Base-by-base conservation (phyloP, 2,888 invertebrate genomes). In the Therioaphis trifolii region DNA sequence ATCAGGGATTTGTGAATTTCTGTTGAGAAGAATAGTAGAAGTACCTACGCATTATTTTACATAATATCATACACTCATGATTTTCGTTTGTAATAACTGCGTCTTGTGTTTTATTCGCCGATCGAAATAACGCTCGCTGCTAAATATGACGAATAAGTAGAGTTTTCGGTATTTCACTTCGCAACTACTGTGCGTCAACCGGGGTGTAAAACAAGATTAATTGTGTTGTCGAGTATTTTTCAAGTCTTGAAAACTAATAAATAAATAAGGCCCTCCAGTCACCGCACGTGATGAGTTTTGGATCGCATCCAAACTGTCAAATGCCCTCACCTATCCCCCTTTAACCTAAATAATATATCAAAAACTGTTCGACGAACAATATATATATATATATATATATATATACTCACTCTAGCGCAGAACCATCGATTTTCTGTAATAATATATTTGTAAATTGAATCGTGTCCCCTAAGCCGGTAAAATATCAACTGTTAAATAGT, bases 171-270 rank as follows among this genome's bases (percentile, higher is more conserved):
- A 35, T 35, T 63, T 46, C 21, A 21, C 35, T 7, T 7, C 35
- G 15, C 29, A 49, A 29, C 29, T 35, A 29, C 40, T 24, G 43
- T 15, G 24, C 35, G 24, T 35, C 12, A 27, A 24, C n/a, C n/a
- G 24, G 52, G 40, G 55, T n/a, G 68, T 27, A 52, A 61, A 29
- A 18, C 46, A 71, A 69, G 80, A 71, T 80, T 80, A 80, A 80
- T 80, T 61, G 58, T 80, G 80, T 46, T 71, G 69, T 80, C 58
- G 55, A 71, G 80, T 80, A 80, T 80, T 68, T 78, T 78, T 77
- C 68, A 5, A 68, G 40, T 68, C 52, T 69, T 11, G 58, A 40
- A 80, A 71, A 80, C 58, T 80, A 71, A 80, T 80, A 80, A 71
- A 69, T 71, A 71, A 80, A 71, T 80, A 80, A 71, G 71, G 43